Evolutionary conservation across 2,888 invertebrate species (phyloP), one percentile per base, ranked within the genome.

Genomic region (Lutraria lutraria): DNA sequence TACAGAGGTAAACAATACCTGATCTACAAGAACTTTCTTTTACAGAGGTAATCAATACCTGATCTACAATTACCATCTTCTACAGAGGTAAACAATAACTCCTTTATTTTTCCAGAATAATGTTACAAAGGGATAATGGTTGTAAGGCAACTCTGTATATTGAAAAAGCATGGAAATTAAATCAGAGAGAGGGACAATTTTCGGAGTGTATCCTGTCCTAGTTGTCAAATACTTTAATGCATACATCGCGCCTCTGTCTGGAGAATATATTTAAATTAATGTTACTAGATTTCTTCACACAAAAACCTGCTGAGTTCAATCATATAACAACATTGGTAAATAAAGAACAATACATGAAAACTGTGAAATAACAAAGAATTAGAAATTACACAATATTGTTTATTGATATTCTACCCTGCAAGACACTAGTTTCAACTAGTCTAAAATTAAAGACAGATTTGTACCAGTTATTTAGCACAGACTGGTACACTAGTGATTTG

Each of bases 251-350:
- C 1, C 76, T 15, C 15, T 6, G 76, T 76, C 76, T 76, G 76
- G 76, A 76, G 15, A 10, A 76, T 76, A 34, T 76, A 76, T 76
- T 76, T 76, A 76, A 76, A 76, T 76, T 76, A 76, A 76, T 76
- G 76, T 76, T 76, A 31, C 76, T 25, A 76, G 76, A 31, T 34
- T 76, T 43, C 43, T 76, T 34, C 76, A 76, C 76, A 76, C 19
- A 34, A 76, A 76, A 76, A 76, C 76, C 31, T 76, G 76, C 76
- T 76, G 76, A 76, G 76, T 76, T 76, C 34, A 76, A 76, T 76
- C 76, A 76, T 19, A 76, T 76, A 16, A 76, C 76, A 76, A 25
- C 76, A 76, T 76, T 76, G 76, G 76, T 76, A 76, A 19, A 76
- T 68, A 68, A 68, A 68, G 63, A 68, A 68, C 63, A 68, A 68